phyloP scores from a whole-genome alignment of 2,113 vertebrate genomes.

The Plecturocebus donacophilus region DNA sequence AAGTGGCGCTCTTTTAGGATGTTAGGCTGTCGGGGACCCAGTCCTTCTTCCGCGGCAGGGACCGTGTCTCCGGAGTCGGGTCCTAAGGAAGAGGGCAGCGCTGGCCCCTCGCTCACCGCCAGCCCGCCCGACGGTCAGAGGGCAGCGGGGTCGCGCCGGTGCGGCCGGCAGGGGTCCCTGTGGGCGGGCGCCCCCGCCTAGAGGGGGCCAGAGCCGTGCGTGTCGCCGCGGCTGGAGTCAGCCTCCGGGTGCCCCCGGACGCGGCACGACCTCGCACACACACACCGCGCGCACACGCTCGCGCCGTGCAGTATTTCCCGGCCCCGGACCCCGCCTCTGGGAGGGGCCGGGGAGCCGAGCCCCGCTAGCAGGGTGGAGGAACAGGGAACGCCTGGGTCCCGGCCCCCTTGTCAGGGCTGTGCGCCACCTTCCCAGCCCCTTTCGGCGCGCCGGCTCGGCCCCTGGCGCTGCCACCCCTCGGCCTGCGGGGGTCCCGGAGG shows the following conservation, averaged over 20 bases:
- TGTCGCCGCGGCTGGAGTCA: slow-evolving; percentile 47
- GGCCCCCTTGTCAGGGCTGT: not conserved
- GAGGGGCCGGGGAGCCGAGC: slow-evolving; percentile 56
- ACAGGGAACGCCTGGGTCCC: slow-evolving; percentile 48
- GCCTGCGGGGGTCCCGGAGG: not conserved
- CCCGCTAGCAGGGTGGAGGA: not conserved
- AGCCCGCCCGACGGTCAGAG: not conserved
- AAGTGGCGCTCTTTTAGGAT: slow-evolving; percentile 28
- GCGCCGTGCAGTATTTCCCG: slow-evolving; percentile 59
- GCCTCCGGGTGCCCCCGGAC: slow-evolving; percentile 51
- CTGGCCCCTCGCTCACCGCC: not conserved
- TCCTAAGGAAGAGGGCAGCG: not conserved
- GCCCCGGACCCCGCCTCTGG: slow-evolving; percentile 71
- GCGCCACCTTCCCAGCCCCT: not conserved
- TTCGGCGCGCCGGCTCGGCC: not conserved
- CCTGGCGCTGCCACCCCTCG: not conserved
- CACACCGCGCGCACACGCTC: slow-evolving; percentile 45
- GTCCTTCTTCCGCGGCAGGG: not conserved
- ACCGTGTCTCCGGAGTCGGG: not conserved
- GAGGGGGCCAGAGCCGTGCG: slow-evolving; percentile 68
- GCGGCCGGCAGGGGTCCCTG: not conserved
- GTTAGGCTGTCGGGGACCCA: not conserved
- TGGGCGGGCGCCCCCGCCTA: not conserved
- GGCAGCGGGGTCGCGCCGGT: not conserved
- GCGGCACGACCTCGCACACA: slow-evolving; percentile 50